These are phyloP conservation scores for Clarias magur DNA, from an alignment of 2,113 vertebrate species.

Conservation along the genomic window DNA sequence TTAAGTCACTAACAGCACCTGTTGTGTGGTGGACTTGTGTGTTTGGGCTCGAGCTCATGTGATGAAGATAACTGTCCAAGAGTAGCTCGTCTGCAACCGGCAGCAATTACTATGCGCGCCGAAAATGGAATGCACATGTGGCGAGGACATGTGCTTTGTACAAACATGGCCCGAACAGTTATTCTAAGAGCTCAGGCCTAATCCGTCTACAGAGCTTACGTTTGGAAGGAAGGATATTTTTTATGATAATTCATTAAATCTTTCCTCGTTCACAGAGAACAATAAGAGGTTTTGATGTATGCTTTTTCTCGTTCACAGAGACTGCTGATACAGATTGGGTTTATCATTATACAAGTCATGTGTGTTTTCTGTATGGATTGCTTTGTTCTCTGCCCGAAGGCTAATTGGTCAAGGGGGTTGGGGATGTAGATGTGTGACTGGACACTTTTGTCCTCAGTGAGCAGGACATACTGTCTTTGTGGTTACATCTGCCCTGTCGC, in stretches of 20 bases:
- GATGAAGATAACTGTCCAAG: constrained; percentile 18
- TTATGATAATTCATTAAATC: neutral
- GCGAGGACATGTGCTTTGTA: constrained; percentile 38
- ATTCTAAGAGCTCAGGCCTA: constrained; percentile 33
- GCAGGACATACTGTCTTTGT: constrained; percentile 45
- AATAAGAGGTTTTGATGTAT: neutral
- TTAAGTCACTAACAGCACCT: constrained; percentile 23
- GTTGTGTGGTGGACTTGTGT: neutral
- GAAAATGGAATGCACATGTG: constrained; percentile 46
- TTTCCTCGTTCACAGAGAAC: constrained; percentile 18
- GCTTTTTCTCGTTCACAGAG: neutral
- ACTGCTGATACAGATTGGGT: neutral
- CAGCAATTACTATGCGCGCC: neutral
- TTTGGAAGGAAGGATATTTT: constrained; percentile 11
- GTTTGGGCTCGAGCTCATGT: neutral
- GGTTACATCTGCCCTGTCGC: constrained; percentile 33
- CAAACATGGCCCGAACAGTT: constrained; percentile 26
- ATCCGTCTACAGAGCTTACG: neutral
- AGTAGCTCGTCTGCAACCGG: constrained; percentile 20
- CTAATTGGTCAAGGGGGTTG: constrained; percentile 34
- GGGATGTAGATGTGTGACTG: constrained; percentile 20
- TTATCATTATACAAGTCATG: constrained; percentile 7
- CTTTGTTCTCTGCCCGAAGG: constrained; percentile 35
- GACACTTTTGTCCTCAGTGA: constrained; percentile 29
- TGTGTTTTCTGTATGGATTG: constrained; percentile 34